phyloP scores from a whole-genome alignment of 2,797 vertebrate genomes.

The Percopsis omiscomaycus region DNA sequence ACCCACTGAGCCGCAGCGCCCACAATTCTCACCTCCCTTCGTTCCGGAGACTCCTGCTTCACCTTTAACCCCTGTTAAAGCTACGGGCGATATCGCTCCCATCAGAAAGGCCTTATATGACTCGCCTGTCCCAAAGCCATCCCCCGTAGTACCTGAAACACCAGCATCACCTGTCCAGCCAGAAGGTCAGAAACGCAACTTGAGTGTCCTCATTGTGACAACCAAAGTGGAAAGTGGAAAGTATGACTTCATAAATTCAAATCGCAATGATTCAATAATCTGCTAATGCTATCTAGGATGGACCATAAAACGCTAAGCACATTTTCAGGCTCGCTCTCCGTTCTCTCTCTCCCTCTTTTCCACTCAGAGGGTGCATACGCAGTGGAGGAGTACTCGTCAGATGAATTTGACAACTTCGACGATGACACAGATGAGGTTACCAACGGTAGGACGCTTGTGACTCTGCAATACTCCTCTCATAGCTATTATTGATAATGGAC shows the following conservation, averaged over 20 bases:
- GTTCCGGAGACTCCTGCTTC: constrained; percentile 28
- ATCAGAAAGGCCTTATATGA: constrained; percentile 7
- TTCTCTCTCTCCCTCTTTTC: neutral
- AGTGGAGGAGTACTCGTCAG: constrained; percentile 64
- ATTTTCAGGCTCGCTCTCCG: neutral
- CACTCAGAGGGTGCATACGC: constrained; percentile 10
- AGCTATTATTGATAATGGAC: neutral
- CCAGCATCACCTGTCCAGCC: constrained; percentile 13
- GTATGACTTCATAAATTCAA: no score
- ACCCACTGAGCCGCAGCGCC: neutral
- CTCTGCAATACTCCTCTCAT: neutral
- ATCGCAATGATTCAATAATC: no score
- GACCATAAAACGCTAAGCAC: neutral
- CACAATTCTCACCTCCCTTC: neutral
- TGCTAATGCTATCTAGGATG: no score
- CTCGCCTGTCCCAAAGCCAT: neutral
- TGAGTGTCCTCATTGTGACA: neutral
- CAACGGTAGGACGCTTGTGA: constrained; percentile 30
- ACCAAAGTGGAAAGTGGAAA: no score
- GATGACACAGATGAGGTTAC: constrained; percentile 37
- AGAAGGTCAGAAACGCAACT: constrained; percentile 39
- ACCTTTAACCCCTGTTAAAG: neutral
- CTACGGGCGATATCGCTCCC: constrained; percentile 1
- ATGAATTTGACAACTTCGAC: constrained; percentile 61
- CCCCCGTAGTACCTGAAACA: neutral